Evolutionary conservation across 1,140 invertebrate genomes (phyloP), one percentile per base, ranked within the genome.

Genomic region (Cherax quadricarinatus): DNA sequence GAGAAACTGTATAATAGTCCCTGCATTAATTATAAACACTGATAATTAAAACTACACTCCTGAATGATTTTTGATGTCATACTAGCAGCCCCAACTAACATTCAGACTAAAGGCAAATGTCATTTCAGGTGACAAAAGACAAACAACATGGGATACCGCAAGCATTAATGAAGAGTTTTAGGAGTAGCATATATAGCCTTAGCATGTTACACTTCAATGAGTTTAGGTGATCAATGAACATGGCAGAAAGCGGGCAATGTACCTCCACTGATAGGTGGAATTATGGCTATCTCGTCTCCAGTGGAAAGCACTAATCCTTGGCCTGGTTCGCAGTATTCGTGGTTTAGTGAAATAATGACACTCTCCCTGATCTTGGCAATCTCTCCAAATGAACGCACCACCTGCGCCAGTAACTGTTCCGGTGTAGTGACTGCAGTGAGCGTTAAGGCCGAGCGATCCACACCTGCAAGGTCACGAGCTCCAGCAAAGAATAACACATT

Each of bases 251-350:
- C 4, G 5, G 7, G 12, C 21, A 30, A 85, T 62, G 86, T 89
- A 94, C 93, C 93, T 92, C 93, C 93, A 86, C 93, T 94, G 60
- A 94, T 94, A 18, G 93, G 93, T n/a, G 93, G 93, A 73, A 94
- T 94, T 82, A 94, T 90, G 24, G 93, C 93, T 7, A 94, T 78
- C 82, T 94, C 93, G 92, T 94, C 93, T 16, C 93, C 93, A 78
- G 88, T 79, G 14, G 79, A 73, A 3, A 93, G 86, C 14, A 30
- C 78, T 4, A 93, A n/a, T 18, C 79, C 73, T 48, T 94, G 89
- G 62, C 86, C 92, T 18, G 87, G 85, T 24, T 92, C 93, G 85
- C 89, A 91, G 78, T 94, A 94, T 24, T 92, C 91, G 53, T 94
- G 93, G 62, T 94, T 94, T 14, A 93, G 82, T 18, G 93, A 92